Percentiles rank a stretch among this genome's conserved stretches.
Conservation (phyloP, 2,888 invertebrate species). For the Polia nebulosa region DNA sequence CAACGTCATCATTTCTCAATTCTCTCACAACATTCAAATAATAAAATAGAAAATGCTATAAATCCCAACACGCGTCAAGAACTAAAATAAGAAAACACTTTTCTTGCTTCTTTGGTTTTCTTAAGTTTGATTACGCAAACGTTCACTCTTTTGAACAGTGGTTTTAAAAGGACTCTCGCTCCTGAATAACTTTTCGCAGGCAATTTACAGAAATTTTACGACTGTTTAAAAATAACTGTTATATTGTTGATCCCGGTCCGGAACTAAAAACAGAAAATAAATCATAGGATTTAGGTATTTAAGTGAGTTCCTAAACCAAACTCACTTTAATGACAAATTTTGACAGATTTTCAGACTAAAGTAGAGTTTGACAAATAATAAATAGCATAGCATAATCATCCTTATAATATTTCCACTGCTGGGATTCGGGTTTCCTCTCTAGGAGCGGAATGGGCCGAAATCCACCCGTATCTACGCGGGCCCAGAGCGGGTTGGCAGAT, state of each 20-base stretch:
- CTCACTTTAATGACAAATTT: too few relatives aligned
- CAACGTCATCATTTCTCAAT: constrained; percentile 4
- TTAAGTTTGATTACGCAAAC: background rate
- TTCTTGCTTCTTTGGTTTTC: constrained; percentile 6
- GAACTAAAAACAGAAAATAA: background rate
- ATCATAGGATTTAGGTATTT: background rate
- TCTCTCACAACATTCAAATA: background rate
- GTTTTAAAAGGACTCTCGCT: background rate
- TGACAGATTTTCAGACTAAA: too few relatives aligned
- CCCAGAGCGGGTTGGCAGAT: too few relatives aligned
- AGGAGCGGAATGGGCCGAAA: too few relatives aligned
- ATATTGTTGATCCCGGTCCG: background rate
- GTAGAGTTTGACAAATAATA: too few relatives aligned
- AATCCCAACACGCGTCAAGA: background rate
- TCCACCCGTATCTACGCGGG: too few relatives aligned
- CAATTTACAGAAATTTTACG: background rate
- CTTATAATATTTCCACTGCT: too few relatives aligned
- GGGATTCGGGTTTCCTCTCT: too few relatives aligned
- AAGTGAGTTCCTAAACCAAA: too few relatives aligned
- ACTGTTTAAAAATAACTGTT: background rate
- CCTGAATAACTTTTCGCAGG: background rate
- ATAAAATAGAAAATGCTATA: constrained; percentile 16
- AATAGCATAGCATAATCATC: too few relatives aligned
- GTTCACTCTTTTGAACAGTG: background rate
- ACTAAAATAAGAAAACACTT: constrained; percentile 20